Evolutionary conservation across 2,797 vertebrate species (phyloP).

Genomic region (Acipenser ruthenus): DNA sequence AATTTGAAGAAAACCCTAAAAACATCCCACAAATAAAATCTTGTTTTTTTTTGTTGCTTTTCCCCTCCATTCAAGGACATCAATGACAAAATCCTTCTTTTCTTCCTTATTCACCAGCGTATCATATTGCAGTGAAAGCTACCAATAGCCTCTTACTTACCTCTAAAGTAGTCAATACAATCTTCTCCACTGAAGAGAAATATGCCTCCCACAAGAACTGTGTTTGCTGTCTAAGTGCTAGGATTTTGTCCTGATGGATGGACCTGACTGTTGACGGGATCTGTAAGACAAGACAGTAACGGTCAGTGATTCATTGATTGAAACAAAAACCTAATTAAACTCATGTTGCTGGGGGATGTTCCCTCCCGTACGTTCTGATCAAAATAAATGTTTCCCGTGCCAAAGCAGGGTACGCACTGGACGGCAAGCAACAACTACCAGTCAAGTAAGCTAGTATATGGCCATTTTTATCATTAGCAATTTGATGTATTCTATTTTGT

Average conservation of each 20-base stretch:
- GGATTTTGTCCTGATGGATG: conserved; percentile 99
- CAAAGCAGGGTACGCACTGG: background rate
- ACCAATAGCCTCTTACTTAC: conserved; percentile 59
- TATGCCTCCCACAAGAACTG: conserved; percentile 99
- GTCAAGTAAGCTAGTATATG: too few species aligned
- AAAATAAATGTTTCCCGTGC: background rate
- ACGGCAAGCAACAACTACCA: too few species aligned
- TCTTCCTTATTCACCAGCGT: background rate
- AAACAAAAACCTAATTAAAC: conserved; percentile 42
- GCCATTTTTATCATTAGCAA: too few species aligned
- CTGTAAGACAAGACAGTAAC: conserved; percentile 65
- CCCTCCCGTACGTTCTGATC: background rate
- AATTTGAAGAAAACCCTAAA: too few species aligned
- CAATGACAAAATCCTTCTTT: background rate
- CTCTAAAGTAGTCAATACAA: conserved; percentile 97
- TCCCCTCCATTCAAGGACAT: too few species aligned
- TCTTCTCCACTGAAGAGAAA: conserved; percentile 98
- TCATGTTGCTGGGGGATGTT: conserved; percentile 18
- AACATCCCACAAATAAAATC: too few species aligned
- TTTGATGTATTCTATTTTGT: too few species aligned
- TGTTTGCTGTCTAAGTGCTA: conserved; percentile 97
- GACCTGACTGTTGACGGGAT: conserved; percentile 97
- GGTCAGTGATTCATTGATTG: conserved; percentile 34
- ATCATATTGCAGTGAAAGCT: too few species aligned
- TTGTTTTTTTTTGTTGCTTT: too few species aligned